Base-by-base conservation (phyloP, 2,797 vertebrate genomes). In the Microhierax caerulescens region DNA sequence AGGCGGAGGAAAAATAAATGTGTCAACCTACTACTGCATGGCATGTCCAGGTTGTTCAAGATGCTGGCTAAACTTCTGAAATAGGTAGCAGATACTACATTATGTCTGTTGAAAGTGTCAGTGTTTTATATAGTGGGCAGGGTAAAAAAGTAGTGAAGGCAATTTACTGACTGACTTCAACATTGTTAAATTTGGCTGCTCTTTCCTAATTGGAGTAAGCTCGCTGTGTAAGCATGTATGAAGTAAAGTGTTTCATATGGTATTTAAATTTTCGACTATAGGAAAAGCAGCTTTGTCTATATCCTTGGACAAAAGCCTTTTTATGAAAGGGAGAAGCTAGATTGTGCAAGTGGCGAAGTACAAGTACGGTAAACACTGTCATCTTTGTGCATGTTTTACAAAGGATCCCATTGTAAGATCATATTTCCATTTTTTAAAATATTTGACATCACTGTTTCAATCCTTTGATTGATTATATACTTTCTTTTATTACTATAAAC, bases 311-410 rank as follows among this genome's bases (percentile, higher is more conserved):
- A 97, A 95, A 95, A 95, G 91, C 70, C 85, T 95, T 96, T 88
- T 96, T 80, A 95, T 95, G 67, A 63, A 91, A 91, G 41, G 79
- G 65, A 95, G 90, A 94, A 96, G 64, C 94, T 87, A 85, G 79
- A 94, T 85, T 93, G 95, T 95, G 79, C 88, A 69, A 96, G 88
- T 96, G 82, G 73, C 16, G 8, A 84, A 96, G 89, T 88, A 86
- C 82, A 51, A 95, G 75, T 54, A 63, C 0, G 18, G 57, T 96
- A 94, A 95, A 97, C 95, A 95, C 91, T 97, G 78, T 96, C 93
- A 96, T 97, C 95, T 96, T 97, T 97, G 96, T 97, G 91, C 34
- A 2, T 68, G 64, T 76, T 79, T 88, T 70, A 97, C 97, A 97
- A 97, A 93, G 91, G 79, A 56, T 79, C 28, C 59, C 80, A 78